Conservation (phyloP, 2,113 vertebrate species). For the Sitta europaea region DNA sequence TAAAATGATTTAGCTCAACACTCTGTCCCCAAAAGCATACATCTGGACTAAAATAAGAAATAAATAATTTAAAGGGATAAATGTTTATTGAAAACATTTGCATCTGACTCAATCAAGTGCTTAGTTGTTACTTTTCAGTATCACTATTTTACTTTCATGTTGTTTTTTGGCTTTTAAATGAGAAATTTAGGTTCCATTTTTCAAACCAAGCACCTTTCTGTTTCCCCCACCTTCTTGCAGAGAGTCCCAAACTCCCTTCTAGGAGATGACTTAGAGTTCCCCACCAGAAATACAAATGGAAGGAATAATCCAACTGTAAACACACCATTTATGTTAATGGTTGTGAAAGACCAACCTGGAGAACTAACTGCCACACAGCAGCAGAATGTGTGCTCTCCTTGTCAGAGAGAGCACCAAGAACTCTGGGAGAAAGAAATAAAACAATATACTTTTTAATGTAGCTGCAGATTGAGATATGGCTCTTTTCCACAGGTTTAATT, state of each 20-base stretch:
- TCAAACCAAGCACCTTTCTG: background rate
- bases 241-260: background rate
- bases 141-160: background rate
- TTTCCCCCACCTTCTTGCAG: background rate
- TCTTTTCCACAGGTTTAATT: background rate
- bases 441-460: background rate
- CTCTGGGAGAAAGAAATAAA: background rate
- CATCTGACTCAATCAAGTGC: background rate
- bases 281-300: background rate
- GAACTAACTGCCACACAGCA: background rate
- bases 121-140: background rate
- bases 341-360: background rate
- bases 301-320: background rate
- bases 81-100: conserved; percentile 56
- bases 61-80: conserved; percentile 30
- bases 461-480: background rate
- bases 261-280: background rate
- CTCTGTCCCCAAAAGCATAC: conserved; percentile 29
- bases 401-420: background rate
- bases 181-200: background rate
- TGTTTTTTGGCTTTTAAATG: background rate
- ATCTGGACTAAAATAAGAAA: conserved; percentile 33
- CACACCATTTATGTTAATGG: background rate
- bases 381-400: background rate
- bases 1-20: conserved; percentile 52